A percentile compares a stretch with the other conserved stretches of the same genome.
phyloP scores from a whole-genome alignment of 2,797 vertebrate genomes.

The Rallus crepitans region DNA sequence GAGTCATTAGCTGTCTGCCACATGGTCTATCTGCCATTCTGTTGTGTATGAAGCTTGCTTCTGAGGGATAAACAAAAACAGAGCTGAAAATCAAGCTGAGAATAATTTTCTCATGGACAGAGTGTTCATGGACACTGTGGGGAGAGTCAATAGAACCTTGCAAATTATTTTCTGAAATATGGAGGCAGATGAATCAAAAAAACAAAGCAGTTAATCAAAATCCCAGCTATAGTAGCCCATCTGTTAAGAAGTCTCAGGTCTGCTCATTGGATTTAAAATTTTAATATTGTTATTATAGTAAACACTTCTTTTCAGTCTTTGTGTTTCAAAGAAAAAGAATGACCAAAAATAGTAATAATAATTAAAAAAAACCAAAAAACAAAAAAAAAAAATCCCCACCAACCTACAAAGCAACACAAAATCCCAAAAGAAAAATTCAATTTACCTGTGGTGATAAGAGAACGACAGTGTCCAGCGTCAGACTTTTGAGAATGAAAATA shows the following conservation, averaged over 20 bases:
- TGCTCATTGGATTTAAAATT: not conserved
- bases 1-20: not conserved
- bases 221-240: not conserved
- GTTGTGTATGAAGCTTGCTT: not conserved
- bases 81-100: not conserved
- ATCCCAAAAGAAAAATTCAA: rapidly evolving
- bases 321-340: not conserved
- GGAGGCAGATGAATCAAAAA: not conserved
- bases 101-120: not conserved
- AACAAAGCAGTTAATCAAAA: not conserved
- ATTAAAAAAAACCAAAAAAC: not conserved
- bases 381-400: rapidly evolving
- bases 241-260: not conserved
- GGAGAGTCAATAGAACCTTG: not conserved
- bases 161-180: not conserved
- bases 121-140: not conserved
- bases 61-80: slow-evolving; percentile 21
- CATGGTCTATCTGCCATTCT: not conserved
- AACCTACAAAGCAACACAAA: not conserved
- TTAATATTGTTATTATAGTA: not conserved
- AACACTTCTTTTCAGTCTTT: not conserved
- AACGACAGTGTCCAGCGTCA: not conserved
- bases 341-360: not conserved
- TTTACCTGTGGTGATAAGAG: not conserved
- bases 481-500: not conserved